A percentile compares a stretch with the other conserved stretches of the same genome.
Conservation (phyloP, 2,113 vertebrate species). For the Nothoprocta perdicaria region DNA sequence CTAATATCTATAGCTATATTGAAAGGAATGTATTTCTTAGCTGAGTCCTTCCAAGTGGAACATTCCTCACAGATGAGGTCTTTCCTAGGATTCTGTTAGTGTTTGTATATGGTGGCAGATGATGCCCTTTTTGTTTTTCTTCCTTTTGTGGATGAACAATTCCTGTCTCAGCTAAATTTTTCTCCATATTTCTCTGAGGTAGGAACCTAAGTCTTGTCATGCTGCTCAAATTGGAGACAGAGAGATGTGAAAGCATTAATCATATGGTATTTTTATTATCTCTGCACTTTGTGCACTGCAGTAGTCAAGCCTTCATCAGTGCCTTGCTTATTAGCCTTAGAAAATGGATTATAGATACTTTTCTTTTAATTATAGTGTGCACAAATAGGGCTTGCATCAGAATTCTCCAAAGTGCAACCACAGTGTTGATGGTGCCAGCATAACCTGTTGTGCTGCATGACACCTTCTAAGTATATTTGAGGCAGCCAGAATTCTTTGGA, state of each 20-base stretch:
- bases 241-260: neutral
- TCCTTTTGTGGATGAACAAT: neutral
- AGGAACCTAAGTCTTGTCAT: neutral
- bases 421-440: neutral
- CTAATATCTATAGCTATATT: neutral
- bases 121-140: neutral
- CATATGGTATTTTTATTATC: neutral
- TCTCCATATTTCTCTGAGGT: conserved; percentile 27
- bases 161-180: neutral
- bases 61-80: neutral
- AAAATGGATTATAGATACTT: neutral
- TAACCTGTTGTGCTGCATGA: neutral
- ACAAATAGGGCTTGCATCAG: conserved; percentile 1
- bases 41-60: neutral
- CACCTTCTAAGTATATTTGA: neutral
- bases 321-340: neutral
- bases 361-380: neutral
- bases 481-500: neutral
- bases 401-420: neutral
- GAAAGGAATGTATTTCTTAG: neutral
- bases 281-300: neutral
- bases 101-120: neutral
- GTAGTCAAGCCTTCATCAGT: neutral
- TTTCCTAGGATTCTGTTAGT: neutral
- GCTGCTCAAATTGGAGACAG: neutral